phyloP scores from a whole-genome alignment of 2,888 invertebrate species.

The Conops quadrifasciatus region DNA sequence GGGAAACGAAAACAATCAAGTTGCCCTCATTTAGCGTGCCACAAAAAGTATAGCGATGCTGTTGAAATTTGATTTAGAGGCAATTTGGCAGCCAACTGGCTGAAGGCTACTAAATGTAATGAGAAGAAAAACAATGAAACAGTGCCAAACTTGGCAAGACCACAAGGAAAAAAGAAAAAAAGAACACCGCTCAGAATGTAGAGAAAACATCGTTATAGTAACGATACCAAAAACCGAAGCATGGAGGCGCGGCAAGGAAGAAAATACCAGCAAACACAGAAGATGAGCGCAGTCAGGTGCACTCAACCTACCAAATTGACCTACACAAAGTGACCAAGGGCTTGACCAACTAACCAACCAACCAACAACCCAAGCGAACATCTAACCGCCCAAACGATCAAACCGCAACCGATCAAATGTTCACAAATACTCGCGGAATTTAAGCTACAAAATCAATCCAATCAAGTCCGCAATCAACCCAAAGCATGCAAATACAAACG shows the following conservation, averaged over 20 bases:
- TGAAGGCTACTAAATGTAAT: slow-evolving; percentile 20
- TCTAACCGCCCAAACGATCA: background rate
- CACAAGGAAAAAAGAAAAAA: background rate
- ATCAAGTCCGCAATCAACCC: too few species aligned
- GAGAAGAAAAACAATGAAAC: background rate
- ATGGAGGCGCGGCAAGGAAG: too few species aligned
- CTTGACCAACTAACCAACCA: background rate
- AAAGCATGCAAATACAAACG: too few species aligned
- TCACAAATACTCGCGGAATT: too few species aligned
- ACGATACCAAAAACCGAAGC: background rate
- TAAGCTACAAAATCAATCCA: too few species aligned
- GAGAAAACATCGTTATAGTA: background rate
- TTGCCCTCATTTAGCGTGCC: slow-evolving; percentile 20
- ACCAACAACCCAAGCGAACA: background rate
- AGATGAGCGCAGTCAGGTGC: background rate
- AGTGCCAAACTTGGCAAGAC: background rate
- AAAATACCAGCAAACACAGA: background rate
- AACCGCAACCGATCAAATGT: too few species aligned
- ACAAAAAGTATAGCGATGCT: slow-evolving; percentile 5
- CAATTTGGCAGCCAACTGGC: slow-evolving; percentile 29
- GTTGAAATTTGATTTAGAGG: slow-evolving; percentile 31
- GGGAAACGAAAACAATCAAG: background rate
- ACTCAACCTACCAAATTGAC: background rate
- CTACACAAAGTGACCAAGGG: background rate
- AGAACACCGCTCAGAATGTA: background rate